A percentile compares a stretch with the other conserved stretches of the same genome.
Conservation (phyloP, 2,113 vertebrate genomes). For the Chauna torquata region DNA sequence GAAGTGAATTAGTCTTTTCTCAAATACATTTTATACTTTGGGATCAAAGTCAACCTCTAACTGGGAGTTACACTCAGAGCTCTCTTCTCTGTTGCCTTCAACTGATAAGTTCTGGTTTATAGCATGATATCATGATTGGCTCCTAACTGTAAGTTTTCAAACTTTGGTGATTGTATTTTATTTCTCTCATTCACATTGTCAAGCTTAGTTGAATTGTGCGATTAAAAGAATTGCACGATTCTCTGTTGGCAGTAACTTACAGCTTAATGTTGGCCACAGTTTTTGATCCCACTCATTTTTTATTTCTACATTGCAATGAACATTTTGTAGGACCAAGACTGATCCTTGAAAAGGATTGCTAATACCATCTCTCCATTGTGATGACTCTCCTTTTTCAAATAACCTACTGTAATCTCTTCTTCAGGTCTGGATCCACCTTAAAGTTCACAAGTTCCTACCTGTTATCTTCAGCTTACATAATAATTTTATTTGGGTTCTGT, state of each 20-base stretch:
- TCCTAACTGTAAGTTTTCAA: not conserved
- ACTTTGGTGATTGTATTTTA: not conserved
- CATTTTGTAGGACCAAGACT: not conserved
- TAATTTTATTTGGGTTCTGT: conserved; percentile 44
- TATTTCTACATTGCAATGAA: not conserved
- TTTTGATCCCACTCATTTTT: not conserved
- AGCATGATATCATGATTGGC: not conserved
- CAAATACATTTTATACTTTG: not conserved
- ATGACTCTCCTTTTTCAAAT: conserved; percentile 11
- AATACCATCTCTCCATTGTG: not conserved
- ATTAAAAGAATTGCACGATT: not conserved
- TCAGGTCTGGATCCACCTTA: not conserved
- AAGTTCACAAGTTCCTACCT: conserved; percentile 35
- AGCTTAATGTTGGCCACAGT: not conserved
- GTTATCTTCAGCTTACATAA: conserved; percentile 8
- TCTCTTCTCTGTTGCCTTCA: not conserved
- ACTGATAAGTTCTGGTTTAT: not conserved
- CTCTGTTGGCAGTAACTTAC: not conserved
- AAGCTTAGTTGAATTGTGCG: not conserved
- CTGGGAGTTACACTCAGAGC: not conserved
- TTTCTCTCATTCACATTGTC: not conserved
- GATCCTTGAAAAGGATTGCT: not conserved
- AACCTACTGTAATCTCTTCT: not conserved
- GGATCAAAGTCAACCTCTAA: not conserved
- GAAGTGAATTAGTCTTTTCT: not conserved